phyloP scores from a whole-genome alignment of 23 tunicate species.

The Halocynthia roretzi region DNA sequence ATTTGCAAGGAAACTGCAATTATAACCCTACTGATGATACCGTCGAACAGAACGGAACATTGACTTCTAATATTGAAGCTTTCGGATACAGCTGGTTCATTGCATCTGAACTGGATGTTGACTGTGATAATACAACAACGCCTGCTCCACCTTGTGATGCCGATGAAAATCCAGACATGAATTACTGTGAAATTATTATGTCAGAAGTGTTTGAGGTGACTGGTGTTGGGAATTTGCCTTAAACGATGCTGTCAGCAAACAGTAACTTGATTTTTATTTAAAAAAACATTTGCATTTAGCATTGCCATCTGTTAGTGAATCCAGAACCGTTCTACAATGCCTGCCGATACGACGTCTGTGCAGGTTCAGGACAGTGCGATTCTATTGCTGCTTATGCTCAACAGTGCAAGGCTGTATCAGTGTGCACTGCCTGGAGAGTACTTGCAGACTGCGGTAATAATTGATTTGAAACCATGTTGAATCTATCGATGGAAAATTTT shows the following conservation, averaged over 20 bases:
- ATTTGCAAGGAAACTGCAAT: constrained; percentile 68
- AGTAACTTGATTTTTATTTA: no score
- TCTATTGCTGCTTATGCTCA: constrained; percentile 31
- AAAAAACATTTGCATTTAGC: neutral
- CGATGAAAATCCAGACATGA: no score
- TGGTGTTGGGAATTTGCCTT: no score
- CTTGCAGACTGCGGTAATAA: constrained; percentile 15
- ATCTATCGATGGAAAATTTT: neutral
- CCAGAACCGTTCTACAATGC: neutral
- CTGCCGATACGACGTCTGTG: constrained; percentile 21
- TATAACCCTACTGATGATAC: constrained; percentile 78
- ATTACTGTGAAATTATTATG: constrained; percentile 65
- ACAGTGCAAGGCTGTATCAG: constrained; percentile 6
- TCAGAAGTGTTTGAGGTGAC: constrained; percentile 73
- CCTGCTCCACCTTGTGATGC: constrained; percentile 22
- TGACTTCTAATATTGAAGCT: constrained; percentile 57
- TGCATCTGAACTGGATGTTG: constrained; percentile 24
- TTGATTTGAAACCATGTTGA: neutral
- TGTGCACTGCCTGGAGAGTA: constrained; percentile 23
- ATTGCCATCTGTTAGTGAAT: constrained; percentile 20
- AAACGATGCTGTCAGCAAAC: no score
- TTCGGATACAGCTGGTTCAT: constrained; percentile 83
- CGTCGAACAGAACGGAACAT: constrained; percentile 39
- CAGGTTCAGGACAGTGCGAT: constrained; percentile 17
- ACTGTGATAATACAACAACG: constrained; percentile 31